Evolutionary conservation across 1,140 invertebrate genomes (phyloP), one percentile per base, ranked within the genome.

Genomic region (Asbolus verrucosus): DNA sequence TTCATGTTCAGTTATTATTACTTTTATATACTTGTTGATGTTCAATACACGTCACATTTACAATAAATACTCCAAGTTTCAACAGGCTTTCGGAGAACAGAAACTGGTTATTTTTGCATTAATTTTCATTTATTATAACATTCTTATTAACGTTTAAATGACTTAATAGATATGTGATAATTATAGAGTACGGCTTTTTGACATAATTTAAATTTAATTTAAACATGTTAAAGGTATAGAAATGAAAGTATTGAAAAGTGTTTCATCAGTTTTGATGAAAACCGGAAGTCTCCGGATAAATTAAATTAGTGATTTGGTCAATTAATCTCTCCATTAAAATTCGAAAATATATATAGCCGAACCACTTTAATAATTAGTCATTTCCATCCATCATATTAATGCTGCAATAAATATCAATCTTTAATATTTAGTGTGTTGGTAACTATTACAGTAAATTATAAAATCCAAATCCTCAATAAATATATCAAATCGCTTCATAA

Each of bases 401-500:
- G 67, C 72, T 14, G 67, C 69, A 16, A 72, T 71, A 71, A 75
- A 75, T 72, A 73, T 73, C 73, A 69, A 72, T 72, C 67, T 72
- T 71, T 73, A 74, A 73, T 65, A 67, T 67, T 75, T 71, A 65
- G 67, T 62, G 59, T 62, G 68, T 69, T 70, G 70, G 69, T 73
- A 72, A 73, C 68, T 72, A 74, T 75, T 75, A 75, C 68, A 68
- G 69, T 76, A 69, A 73, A 72, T 76, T 74, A 74, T 73, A 74
- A 50, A 72, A 72, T 66, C 66, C 61, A 73, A 74, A 74, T 76
- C 75, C 73, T 46, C 68, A 74, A 76, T 76, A 76, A 76, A 76
- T 76, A 76, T 67, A 72, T 76, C 75, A 73, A 72, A 76, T 76
- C 75, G 67, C 41, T 72, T 72, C 72, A 76, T 76, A 76, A 76